Conservation (phyloP, 2,113 vertebrate genomes). For the Passer montanus region DNA sequence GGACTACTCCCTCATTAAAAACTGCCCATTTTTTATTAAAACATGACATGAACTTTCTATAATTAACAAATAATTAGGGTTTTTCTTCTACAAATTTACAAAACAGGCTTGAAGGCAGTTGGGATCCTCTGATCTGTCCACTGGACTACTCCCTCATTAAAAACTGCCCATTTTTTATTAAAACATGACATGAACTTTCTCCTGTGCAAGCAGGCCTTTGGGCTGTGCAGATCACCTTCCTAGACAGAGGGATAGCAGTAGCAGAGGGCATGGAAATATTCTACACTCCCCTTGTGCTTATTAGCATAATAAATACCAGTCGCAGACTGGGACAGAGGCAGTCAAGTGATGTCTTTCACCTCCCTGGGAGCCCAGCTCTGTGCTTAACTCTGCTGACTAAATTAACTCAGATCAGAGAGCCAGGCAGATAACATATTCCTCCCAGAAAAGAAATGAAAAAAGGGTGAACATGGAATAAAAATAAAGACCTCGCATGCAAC, state of each 20-base stretch:
- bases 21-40: rapidly evolving
- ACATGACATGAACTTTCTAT: too few relatives aligned
- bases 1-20: not conserved
- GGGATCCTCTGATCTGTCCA: not conserved
- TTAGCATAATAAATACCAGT: not conserved
- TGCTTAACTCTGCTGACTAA: not conserved
- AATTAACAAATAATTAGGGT: not conserved
- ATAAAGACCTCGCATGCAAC: not conserved
- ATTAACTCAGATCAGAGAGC: not conserved
- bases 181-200: not conserved
- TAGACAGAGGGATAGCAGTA: not conserved
- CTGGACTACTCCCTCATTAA: not conserved
- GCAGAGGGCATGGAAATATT: not conserved
- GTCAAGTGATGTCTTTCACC: not conserved
- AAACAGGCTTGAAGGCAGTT: not conserved
- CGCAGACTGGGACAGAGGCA: not conserved
- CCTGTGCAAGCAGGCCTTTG: not conserved
- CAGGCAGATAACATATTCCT: not conserved
- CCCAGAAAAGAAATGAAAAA: not conserved
- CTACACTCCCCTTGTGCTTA: not conserved
- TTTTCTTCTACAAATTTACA: not conserved
- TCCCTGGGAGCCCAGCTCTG: not conserved
- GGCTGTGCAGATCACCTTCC: not conserved
- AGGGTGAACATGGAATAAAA: not conserved
- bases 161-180: not conserved